Evolutionary conservation across 1,140 invertebrate genomes (phyloP).

Genomic region (Forficula auricularia): DNA sequence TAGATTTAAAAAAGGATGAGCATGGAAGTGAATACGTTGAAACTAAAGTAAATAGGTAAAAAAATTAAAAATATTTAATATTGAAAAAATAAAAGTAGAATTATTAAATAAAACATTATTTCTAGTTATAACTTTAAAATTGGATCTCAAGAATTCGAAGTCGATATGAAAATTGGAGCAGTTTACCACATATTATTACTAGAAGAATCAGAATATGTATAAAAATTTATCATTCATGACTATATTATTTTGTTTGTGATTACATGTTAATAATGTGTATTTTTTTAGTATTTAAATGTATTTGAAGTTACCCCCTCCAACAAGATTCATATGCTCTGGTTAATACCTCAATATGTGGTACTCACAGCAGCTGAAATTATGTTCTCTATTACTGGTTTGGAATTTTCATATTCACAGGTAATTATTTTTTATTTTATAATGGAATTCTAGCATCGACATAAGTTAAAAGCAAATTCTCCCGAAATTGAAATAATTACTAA

Average conservation of each 20-base stretch:
- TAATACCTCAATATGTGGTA: constrained; percentile 72
- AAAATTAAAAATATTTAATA: too few relatives aligned
- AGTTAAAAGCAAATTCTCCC: neutral
- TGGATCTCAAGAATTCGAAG: too few relatives aligned
- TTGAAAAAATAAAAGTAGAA: too few relatives aligned
- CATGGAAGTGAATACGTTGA: too few relatives aligned
- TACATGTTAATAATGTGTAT: neutral
- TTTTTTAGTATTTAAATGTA: neutral
- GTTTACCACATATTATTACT: constrained; percentile 16
- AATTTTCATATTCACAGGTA: constrained; percentile 69
- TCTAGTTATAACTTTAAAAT: too few relatives aligned
- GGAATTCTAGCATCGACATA: neutral
- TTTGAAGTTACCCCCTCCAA: constrained; percentile 36
- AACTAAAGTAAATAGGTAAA: too few relatives aligned
- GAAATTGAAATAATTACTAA: neutral
- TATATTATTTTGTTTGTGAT: too few relatives aligned
- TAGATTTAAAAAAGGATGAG: too few relatives aligned
- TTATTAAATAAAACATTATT: too few relatives aligned
- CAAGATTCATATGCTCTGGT: constrained; percentile 59
- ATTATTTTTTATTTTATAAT: neutral
- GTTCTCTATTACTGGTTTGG: constrained; percentile 78
- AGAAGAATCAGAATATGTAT: constrained; percentile 3
- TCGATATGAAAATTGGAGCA: constrained; percentile 14
- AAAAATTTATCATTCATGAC: neutral
- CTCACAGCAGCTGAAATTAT: constrained; percentile 73